These are phyloP conservation scores for Rhagoletis zephyria DNA, from an alignment of 1,140 invertebrate genomes.

Conservation along the genomic window DNA sequence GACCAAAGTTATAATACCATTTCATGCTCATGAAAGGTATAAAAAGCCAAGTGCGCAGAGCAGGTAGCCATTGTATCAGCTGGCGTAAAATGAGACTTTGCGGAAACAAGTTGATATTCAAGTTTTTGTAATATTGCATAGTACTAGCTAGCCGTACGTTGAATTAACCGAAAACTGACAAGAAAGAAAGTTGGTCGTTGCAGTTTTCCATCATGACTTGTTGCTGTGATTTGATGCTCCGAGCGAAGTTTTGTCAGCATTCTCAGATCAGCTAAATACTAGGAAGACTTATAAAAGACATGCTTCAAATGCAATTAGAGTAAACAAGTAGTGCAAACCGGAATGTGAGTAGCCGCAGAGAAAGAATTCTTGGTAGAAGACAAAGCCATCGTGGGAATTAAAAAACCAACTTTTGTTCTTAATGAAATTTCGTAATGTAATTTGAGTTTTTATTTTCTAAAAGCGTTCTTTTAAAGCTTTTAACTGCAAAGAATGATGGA, in stretches of 20 bases:
- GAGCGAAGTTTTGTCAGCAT: not conserved
- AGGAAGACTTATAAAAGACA: no score
- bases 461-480: no score
- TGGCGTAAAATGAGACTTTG: not conserved
- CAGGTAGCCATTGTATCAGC: not conserved
- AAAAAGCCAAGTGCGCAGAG: no score
- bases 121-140: not conserved
- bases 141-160: not conserved
- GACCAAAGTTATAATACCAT: no score
- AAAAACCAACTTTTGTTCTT: not conserved
- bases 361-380: not conserved
- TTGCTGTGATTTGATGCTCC: not conserved
- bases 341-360: not conserved
- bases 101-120: not conserved
- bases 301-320: not conserved
- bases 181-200: conserved; percentile 11
- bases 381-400: not conserved
- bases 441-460: not conserved
- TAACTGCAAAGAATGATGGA: no score
- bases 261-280: not conserved
- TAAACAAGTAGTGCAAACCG: not conserved
- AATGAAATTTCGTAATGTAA: not conserved
- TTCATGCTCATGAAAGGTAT: no score
- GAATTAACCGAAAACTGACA: not conserved
- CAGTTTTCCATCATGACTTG: not conserved